phyloP scores from a whole-genome alignment of 2,113 vertebrate genomes.

The Dipodomys stephensi region DNA sequence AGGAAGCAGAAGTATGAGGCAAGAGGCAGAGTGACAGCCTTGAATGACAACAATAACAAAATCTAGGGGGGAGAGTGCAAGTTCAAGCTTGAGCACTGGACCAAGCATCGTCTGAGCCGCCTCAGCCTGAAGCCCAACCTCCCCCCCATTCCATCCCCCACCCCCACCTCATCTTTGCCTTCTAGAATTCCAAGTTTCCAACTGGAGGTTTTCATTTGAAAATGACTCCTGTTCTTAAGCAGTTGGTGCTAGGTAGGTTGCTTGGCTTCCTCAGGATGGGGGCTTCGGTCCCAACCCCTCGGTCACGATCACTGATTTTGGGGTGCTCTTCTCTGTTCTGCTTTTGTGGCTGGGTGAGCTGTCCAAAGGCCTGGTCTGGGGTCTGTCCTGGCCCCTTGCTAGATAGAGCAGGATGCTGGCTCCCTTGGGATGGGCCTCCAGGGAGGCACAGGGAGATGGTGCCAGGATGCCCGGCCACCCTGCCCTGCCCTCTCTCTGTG shows the following conservation, averaged over 20 bases:
- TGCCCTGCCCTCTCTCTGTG: neutral
- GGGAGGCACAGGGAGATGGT: neutral
- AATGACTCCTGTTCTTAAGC: constrained; percentile 62
- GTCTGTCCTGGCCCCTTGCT: accelerated
- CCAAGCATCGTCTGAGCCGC: neutral
- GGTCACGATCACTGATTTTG: neutral
- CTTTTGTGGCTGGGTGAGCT: constrained; percentile 44
- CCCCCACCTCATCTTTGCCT: constrained; percentile 18
- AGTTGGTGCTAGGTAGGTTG: constrained; percentile 43
- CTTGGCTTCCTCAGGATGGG: constrained; percentile 20
- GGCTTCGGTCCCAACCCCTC: neutral
- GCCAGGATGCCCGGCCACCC: accelerated
- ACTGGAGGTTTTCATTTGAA: constrained; percentile 58
- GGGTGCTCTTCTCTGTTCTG: constrained; percentile 46
- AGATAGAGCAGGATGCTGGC: neutral
- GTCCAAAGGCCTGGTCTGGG: neutral
- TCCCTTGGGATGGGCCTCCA: accelerated
- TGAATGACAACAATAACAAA: too few relatives aligned
- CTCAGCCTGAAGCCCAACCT: too few relatives aligned
- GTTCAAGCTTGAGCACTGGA: too few relatives aligned
- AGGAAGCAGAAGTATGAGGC: too few relatives aligned
- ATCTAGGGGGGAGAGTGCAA: too few relatives aligned
- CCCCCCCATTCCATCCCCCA: neutral
- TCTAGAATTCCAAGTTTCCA: constrained; percentile 72
- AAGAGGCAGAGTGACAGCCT: too few relatives aligned